Conservation (phyloP, 2,797 vertebrate genomes). For the Lateolabrax maculatus region DNA sequence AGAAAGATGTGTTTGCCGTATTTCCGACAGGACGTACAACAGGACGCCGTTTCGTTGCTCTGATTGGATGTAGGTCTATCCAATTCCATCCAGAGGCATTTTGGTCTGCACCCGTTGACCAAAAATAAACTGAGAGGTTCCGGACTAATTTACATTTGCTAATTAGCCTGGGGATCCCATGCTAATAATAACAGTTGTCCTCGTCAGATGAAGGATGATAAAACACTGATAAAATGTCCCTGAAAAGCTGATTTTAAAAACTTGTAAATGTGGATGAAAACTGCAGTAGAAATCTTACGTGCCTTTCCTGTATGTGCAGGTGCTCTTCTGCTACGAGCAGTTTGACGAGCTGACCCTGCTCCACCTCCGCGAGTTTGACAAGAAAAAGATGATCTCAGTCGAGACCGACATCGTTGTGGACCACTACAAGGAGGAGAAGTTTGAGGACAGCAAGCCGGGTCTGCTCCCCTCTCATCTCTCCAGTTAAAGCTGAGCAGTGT, state of each 20-base stretch:
- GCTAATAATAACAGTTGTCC: too few relatives aligned
- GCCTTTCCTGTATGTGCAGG: slow-evolving; percentile 77
- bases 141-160: too few relatives aligned
- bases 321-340: slow-evolving; percentile 98
- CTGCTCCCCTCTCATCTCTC: background rate
- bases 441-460: slow-evolving; percentile 90
- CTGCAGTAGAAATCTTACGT: too few relatives aligned
- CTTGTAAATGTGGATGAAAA: background rate
- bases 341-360: slow-evolving; percentile 97
- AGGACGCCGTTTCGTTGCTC: too few relatives aligned
- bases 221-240: background rate
- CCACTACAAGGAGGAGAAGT: slow-evolving; percentile 97
- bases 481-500: background rate
- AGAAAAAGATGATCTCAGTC: slow-evolving; percentile 96
- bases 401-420: slow-evolving; percentile 98
- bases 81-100: too few relatives aligned
- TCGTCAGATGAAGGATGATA: background rate
- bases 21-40: too few relatives aligned
- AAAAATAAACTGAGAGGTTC: too few relatives aligned
- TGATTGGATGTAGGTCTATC: too few relatives aligned
- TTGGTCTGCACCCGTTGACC: too few relatives aligned
- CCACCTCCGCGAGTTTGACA: slow-evolving; percentile 95
- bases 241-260: background rate
- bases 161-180: too few relatives aligned
- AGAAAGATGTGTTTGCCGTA: too few relatives aligned